Conservation (phyloP, 2,113 vertebrate species). For the Sinocyclocheilus anshuiensis region DNA sequence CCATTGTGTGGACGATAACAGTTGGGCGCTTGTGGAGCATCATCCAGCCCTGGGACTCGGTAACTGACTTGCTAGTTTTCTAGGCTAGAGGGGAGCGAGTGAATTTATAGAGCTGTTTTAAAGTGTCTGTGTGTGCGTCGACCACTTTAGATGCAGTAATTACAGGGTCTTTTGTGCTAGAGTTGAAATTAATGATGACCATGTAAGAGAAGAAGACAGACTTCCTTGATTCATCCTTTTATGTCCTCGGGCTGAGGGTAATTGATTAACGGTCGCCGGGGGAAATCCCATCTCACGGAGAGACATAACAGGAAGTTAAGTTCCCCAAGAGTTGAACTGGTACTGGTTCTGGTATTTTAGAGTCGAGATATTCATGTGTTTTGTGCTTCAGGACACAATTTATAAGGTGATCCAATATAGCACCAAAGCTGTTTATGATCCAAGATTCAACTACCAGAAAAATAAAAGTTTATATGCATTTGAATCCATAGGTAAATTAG, state of each 20-base stretch:
- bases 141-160: conserved; percentile 9
- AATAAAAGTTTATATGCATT: neutral
- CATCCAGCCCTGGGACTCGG: conserved; percentile 93
- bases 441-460: neutral
- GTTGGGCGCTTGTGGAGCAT: conserved; percentile 96
- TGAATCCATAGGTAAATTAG: neutral
- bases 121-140: conserved; percentile 25
- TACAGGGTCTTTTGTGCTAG: conserved; percentile 22
- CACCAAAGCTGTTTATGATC: neutral
- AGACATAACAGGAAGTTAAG: conserved; percentile 29
- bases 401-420: neutral
- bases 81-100: neutral
- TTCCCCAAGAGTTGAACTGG: conserved; percentile 9
- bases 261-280: conserved; percentile 37
- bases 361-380: neutral
- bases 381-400: neutral
- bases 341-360: neutral
- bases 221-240: conserved; percentile 34
- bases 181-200: conserved; percentile 33
- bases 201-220: conserved; percentile 3
- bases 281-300: conserved; percentile 12
- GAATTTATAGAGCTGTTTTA: conserved; percentile 26
- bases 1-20: conserved; percentile 98
- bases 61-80: conserved; percentile 65
- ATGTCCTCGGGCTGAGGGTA: conserved; percentile 29